Base-by-base conservation (phyloP, 2,113 vertebrate genomes). In the Callospermophilus lateralis region DNA sequence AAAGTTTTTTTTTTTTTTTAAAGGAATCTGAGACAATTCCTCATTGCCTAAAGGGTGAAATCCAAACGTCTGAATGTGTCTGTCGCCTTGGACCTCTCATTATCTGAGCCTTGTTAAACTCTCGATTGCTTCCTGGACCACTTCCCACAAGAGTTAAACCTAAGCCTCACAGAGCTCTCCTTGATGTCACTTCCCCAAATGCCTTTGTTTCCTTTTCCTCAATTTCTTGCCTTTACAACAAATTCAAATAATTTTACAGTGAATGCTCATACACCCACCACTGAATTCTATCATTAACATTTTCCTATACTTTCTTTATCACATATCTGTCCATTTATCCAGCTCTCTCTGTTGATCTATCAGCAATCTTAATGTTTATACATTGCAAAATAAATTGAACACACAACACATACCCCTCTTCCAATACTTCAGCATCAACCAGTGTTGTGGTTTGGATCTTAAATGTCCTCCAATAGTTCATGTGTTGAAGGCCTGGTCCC, bases 211-310 rank as follows among this genome's bases (percentile, higher is more conserved):
- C 61, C 34, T 55, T 93, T 92, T 89, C 65, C 74, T 67, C 51
- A 76, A 67, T 11, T 79, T 24, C 12, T 74, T 6, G 10, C 4
- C 6, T 6, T 19, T 1, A 1, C 24, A 30, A 68, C 32, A 72
- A 85, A 95, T n/a, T 93, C 30, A 92, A 92, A 92, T 37, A 81
- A 78, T 80, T 95, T 89, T 93, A 92, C n/a, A 86, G 48, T n/a
- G 17, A 92, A 63, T 5, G 68, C 7, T 72, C 26, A 32, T 39
- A 76, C 80, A 78, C 2, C 55, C 79, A 70, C 22, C n/a, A 45
- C 72, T 91, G 30, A 77, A 48, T 95, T 93, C 87, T 90, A 79
- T 53, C 26, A 87, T 77, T 77, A 94, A 78, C 30, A 90, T 37
- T 90, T 96, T 87, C 45, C 53, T 78, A 11, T 93, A 16, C 93